These are phyloP conservation scores for Pipistrellus nathusii DNA, from an alignment of 2,797 vertebrate genomes.

Conservation along the genomic window DNA sequence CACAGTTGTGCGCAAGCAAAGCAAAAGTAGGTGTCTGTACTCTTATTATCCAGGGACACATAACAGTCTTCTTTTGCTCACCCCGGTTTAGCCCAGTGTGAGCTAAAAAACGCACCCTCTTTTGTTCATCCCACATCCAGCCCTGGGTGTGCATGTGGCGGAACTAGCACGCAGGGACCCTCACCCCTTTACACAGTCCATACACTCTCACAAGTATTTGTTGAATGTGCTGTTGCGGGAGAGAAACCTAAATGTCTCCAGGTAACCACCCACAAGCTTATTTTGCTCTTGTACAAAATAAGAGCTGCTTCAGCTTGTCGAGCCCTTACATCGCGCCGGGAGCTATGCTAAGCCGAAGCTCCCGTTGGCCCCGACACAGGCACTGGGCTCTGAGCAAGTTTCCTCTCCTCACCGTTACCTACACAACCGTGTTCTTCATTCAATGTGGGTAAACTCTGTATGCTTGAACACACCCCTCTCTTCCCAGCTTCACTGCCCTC, in stretches of 20 bases:
- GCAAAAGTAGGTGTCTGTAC: not conserved
- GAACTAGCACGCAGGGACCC: not conserved
- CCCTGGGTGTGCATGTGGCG: accelerated
- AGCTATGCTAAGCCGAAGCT: not conserved
- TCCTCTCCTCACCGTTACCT: not conserved
- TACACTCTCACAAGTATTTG: not conserved
- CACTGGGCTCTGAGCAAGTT: not conserved
- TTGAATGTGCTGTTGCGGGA: not conserved
- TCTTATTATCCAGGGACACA: not conserved
- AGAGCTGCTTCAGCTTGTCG: not conserved
- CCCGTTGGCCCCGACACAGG: not conserved
- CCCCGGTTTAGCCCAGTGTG: not conserved
- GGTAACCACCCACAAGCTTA: not conserved
- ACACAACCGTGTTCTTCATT: not conserved
- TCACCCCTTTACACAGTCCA: not conserved
- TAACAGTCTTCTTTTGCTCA: not conserved
- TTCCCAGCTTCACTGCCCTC: not conserved
- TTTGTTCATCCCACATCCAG: not conserved
- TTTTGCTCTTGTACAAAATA: not conserved
- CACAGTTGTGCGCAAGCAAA: not conserved
- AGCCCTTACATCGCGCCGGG: not conserved
- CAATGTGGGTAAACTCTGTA: not conserved
- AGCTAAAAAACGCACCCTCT: not conserved
- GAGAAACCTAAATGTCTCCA: not conserved
- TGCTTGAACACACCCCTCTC: not conserved